Conservation (phyloP, 2,113 vertebrate species). For the Cathartes aura region DNA sequence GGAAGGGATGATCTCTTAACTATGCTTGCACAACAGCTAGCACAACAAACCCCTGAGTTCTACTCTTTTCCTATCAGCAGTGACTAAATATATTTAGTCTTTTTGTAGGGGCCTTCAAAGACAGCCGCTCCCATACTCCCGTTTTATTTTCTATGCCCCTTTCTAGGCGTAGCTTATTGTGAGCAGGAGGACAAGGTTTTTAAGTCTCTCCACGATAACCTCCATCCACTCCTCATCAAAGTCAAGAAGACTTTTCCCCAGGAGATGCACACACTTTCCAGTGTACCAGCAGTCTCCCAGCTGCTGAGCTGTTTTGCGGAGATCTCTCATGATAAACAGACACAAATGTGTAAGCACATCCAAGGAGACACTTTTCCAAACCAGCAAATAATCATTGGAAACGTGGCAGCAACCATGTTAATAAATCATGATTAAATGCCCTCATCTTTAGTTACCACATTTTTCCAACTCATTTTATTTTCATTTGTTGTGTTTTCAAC, state of each 20-base stretch:
- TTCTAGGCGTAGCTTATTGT: neutral
- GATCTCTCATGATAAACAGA: neutral
- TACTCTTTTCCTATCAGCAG: neutral
- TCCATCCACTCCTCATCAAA: neutral
- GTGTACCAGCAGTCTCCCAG: neutral
- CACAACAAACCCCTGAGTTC: fast-evolving
- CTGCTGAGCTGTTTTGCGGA: neutral
- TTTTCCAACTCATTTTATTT: neutral
- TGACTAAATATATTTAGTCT: neutral
- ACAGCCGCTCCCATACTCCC: neutral
- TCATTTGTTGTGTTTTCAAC: neutral
- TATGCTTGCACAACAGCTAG: neutral
- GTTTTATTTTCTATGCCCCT: neutral
- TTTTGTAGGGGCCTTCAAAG: neutral
- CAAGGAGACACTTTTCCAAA: neutral
- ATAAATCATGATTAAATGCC: neutral
- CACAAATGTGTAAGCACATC: neutral
- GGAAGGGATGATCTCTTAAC: neutral
- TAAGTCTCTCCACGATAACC: neutral
- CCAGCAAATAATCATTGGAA: neutral
- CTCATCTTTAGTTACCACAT: neutral
- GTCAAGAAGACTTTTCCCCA: neutral
- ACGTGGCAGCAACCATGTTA: neutral
- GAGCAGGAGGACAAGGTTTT: neutral
- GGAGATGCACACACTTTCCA: neutral